Percentiles rank a stretch among this genome's conserved stretches.
These are phyloP conservation scores for Drosophila falleni DNA, from an alignment of 2,888 invertebrate species.

Conservation along the genomic window DNA sequence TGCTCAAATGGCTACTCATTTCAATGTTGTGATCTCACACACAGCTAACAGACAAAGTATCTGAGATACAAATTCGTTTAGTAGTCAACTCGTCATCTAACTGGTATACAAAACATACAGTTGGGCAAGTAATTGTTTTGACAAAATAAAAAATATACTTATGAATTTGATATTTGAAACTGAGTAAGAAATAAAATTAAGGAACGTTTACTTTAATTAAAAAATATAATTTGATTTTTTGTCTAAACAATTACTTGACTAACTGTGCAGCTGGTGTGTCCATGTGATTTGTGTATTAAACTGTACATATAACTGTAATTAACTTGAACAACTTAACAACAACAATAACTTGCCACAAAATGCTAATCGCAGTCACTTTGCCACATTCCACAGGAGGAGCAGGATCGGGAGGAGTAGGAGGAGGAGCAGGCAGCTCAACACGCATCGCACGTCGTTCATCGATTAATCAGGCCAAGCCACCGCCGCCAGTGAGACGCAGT, in stretches of 20 bases:
- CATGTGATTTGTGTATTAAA: conserved; percentile 61
- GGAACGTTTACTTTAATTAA: no score
- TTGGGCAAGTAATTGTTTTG: not conserved
- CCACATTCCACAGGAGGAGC: conserved; percentile 57
- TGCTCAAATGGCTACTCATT: not conserved
- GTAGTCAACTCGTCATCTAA: conserved; percentile 29
- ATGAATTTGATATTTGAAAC: no score
- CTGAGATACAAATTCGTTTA: conserved; percentile 16
- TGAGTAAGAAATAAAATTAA: no score
- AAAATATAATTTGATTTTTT: not conserved
- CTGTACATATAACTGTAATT: conserved; percentile 67
- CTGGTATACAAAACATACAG: conserved; percentile 26
- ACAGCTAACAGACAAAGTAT: conserved; percentile 20
- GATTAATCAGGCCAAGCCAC: conserved; percentile 88
- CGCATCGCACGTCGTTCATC: conserved; percentile 85
- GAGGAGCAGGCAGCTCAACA: conserved; percentile 63
- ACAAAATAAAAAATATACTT: not conserved
- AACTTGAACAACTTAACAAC: conserved; percentile 32
- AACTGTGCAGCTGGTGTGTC: conserved; percentile 49
- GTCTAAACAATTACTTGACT: not conserved
- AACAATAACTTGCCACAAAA: conserved; percentile 4
- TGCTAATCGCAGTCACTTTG: conserved; percentile 16
- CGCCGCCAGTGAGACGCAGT: conserved; percentile 93
- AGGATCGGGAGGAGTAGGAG: conserved; percentile 42
- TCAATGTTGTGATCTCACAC: conserved; percentile 37